Evolutionary conservation across 2,113 vertebrate genomes (phyloP), one percentile per base, ranked within the genome.

Genomic region (Microcebus lehilahytsara): DNA sequence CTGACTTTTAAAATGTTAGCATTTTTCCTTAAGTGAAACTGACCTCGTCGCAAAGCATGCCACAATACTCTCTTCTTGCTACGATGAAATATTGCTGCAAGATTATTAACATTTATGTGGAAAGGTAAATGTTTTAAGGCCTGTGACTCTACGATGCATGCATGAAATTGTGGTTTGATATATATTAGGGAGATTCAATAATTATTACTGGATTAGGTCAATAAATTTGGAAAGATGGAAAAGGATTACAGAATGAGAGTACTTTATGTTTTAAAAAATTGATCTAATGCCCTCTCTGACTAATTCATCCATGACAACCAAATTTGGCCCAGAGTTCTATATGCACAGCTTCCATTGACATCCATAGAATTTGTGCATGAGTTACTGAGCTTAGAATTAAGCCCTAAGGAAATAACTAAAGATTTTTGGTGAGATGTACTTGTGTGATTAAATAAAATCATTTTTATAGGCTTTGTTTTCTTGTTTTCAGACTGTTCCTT

Each of bases 391-490:
- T 88, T 81, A 78, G 93, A 96, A 98, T 97, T 96, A 97, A 97
- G 79, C 94, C 97, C 95, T 72, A 93, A 98, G 97, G 96, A 97
- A 97, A 97, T 96, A 96, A 95, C 84, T 95, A 96, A 98, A 97
- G 97, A 96, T 97, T 96, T 96, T 92, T 91, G 96, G 95, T 95
- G 97, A 97, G 96, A 93, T 96, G 96, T 94, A 96, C 96, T 97
- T 95, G 93, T 91, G 93, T 96, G 97, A 97, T 97, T 98, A 97
- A 98, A 98, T 97, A 98, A 97, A 98, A 98, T 97, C 91, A 97
- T 97, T 97, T 98, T 97, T 97, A 98, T 97, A 83, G 97, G 71
- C 96, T 97, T 98, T 96, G 92, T 97, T 98, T 98, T 88, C 97
- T 98, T 97, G 96, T 98, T 97, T 97, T 96, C 92, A 94, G 92